Evolutionary conservation across 1,140 invertebrate genomes (phyloP), one percentile per base, ranked within the genome.

Genomic region (Euwallacea similis): DNA sequence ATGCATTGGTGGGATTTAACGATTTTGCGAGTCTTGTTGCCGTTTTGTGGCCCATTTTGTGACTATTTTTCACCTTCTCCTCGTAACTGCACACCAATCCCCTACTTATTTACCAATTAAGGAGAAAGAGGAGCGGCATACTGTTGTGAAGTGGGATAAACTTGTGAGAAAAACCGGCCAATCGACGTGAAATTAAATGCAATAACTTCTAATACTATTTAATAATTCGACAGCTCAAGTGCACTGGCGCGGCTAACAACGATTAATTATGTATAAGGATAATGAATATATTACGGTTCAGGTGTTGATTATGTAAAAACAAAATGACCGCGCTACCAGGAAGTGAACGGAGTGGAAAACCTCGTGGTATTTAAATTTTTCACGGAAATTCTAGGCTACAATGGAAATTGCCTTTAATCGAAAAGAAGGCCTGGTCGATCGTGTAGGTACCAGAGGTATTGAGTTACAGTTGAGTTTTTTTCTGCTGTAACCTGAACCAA

Each of bases 171-270:
- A 61, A 69, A 53, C 66, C 11, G 46, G 13, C 66, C 66, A 69
- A 69, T 69, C 66, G 66, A 55, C 7, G 58, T 13, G 42, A 69
- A 69, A 69, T 42, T 50, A 50, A 62, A 62, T 54, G 59, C 66
- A 69, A 69, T 69, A 69, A 69, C 42, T 69, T 69, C 58, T 53
- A 69, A 61, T 55, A 7, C 11, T 54, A 33, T 15, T 61, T 13
- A 69, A 69, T 54, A 53, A 61, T 62, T 62, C 42, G 66, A 69
- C 66, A 69, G 66, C 59, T 62, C 58, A 69, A 62, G 66, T 69
- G 66, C 59, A 69, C 47, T 15, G 21, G 21, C 21, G 21, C 21
- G 21, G 21, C 21, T 33, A 33, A 33, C 21, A 33, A 33, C 21
- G 21, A 33, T 33, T 33, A 58, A 66, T 58, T 66, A 66, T 66